Percentiles rank a stretch among this genome's conserved stretches.
These are phyloP conservation scores for Ctena decussata DNA, from an alignment of 2,888 invertebrate genomes.

Conservation along the genomic window DNA sequence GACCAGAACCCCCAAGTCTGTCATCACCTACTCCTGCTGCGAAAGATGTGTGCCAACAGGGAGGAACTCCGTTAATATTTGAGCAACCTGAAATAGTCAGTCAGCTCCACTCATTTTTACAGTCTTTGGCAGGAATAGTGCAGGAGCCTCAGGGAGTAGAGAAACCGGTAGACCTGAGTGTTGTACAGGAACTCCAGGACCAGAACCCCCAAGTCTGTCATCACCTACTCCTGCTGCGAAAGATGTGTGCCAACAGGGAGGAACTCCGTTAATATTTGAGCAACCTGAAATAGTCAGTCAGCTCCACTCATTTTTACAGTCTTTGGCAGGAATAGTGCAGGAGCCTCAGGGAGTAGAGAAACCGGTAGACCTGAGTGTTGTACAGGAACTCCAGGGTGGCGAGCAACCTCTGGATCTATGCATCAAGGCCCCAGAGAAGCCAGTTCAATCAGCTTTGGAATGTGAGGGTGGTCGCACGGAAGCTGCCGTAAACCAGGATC, in stretches of 20 bases:
- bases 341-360: too few relatives aligned
- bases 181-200: neutral
- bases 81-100: neutral
- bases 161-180: neutral
- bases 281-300: too few relatives aligned
- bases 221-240: too few relatives aligned
- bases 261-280: too few relatives aligned
- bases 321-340: too few relatives aligned
- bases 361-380: too few relatives aligned
- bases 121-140: neutral
- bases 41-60: neutral
- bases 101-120: neutral
- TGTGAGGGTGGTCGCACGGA: neutral
- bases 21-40: neutral
- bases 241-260: too few relatives aligned
- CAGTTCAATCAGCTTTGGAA: neutral
- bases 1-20: neutral
- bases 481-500: too few relatives aligned
- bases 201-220: too few relatives aligned
- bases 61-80: neutral
- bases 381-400: neutral
- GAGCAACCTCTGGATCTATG: neutral
- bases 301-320: too few relatives aligned
- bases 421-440: neutral
- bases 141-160: neutral